Evolutionary conservation across 2,797 vertebrate genomes (phyloP).

Genomic region (Mormyrus proboscirostris): DNA sequence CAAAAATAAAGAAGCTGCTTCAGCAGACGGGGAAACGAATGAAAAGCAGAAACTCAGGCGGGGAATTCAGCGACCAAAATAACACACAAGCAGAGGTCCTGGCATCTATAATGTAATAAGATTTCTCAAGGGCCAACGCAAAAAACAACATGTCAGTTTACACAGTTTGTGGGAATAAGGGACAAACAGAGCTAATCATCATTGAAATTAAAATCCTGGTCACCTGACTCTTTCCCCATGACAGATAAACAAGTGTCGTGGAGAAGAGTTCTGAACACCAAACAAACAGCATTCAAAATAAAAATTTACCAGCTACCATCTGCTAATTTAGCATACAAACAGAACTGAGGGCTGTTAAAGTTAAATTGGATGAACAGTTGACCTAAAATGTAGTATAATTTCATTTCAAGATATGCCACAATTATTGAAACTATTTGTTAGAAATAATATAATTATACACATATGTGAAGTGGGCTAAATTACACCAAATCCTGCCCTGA

Average conservation of each 20-base stretch:
- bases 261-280: background rate
- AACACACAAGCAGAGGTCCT: background rate
- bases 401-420: background rate
- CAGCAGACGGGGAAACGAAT: background rate
- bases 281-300: background rate
- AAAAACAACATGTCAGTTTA: background rate
- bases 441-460: background rate
- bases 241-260: background rate
- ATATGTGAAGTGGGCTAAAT: background rate
- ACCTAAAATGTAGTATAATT: background rate
- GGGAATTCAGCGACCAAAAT: background rate
- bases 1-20: conserved; percentile 1
- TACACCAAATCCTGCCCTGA: background rate
- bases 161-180: background rate
- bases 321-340: background rate
- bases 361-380: background rate
- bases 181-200: background rate
- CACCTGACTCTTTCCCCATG: background rate
- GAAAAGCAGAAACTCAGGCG: background rate
- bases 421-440: background rate
- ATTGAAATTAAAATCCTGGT: background rate
- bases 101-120: background rate
- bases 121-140: background rate
- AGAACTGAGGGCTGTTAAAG: background rate
- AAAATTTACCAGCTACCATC: background rate